These are phyloP conservation scores for Standfussiana lucernea DNA, from an alignment of 2,888 invertebrate species.

Conservation along the genomic window DNA sequence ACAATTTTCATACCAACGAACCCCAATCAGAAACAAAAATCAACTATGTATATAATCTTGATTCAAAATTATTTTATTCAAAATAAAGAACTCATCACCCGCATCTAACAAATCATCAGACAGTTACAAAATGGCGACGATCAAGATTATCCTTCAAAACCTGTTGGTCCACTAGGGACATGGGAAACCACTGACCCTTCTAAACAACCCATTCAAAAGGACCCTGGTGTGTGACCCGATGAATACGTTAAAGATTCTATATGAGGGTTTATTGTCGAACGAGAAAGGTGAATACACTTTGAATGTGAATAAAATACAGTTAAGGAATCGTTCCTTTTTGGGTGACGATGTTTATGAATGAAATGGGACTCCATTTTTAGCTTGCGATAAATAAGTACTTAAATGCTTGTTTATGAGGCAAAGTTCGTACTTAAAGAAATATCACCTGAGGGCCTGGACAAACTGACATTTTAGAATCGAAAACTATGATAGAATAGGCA, in stretches of 20 bases:
- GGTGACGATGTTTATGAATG: conserved; percentile 8
- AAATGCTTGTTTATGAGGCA: not conserved
- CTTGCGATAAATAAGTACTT: not conserved
- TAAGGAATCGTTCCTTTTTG: conserved; percentile 9
- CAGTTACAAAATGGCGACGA: conserved; percentile 36
- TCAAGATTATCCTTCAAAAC: conserved; percentile 50
- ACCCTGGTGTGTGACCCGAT: conserved; percentile 41
- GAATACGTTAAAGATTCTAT: conserved; percentile 33
- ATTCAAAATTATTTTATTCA: conserved; percentile 36
- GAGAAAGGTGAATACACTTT: conserved; percentile 58
- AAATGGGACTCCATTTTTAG: not conserved
- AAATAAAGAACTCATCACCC: conserved; percentile 43
- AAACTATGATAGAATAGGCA: not conserved
- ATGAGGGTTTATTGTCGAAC: conserved; percentile 55
- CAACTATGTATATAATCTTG: conserved; percentile 3
- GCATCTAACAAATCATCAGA: conserved; percentile 46
- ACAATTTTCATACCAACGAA: not conserved
- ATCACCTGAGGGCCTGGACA: not conserved
- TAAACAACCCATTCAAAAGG: conserved; percentile 31
- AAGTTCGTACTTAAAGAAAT: not conserved
- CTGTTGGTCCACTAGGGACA: conserved; percentile 36
- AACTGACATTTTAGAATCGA: not conserved
- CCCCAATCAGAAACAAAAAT: not conserved
- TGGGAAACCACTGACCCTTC: conserved; percentile 59
- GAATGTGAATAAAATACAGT: conserved; percentile 46